A percentile compares a stretch with the other conserved stretches of the same genome.
phyloP scores from a whole-genome alignment of 2,113 vertebrate genomes.

The Cyrtonyx montezumae region DNA sequence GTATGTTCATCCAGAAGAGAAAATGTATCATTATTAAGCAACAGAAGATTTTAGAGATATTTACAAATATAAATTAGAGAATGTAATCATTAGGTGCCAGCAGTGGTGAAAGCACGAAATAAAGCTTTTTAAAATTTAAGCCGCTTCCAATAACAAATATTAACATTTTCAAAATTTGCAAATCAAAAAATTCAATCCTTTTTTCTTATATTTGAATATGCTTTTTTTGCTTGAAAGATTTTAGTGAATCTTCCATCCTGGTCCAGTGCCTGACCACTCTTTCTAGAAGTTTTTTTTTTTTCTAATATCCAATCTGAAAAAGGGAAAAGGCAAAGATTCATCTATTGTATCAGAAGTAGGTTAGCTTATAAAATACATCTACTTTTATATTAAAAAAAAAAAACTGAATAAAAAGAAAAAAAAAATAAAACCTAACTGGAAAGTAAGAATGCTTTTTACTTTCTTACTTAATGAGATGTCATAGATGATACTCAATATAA shows the following conservation, averaged over 20 bases:
- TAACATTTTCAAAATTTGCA: background rate
- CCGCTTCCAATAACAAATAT: background rate
- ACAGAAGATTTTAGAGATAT: background rate
- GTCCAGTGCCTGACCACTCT: too few species aligned
- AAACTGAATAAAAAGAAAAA: background rate
- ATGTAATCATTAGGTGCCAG: background rate
- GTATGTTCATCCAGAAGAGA: accelerated
- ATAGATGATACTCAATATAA: background rate
- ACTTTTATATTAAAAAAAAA: background rate
- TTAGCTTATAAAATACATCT: background rate
- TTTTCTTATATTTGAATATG: background rate
- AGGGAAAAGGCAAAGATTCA: background rate
- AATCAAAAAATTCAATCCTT: background rate
- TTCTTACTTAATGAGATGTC: background rate
- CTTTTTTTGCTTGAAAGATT: background rate
- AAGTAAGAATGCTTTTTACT: background rate
- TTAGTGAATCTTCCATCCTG: background rate
- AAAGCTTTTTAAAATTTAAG: background rate
- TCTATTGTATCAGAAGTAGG: background rate
- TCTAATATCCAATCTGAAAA: background rate
- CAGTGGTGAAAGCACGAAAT: background rate
- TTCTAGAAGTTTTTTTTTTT: too few species aligned
- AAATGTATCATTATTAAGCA: background rate
- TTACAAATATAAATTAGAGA: background rate
- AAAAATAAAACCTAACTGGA: background rate